Evolutionary conservation across 2,888 invertebrate genomes (phyloP).

Genomic region (Antheraea assamensis): DNA sequence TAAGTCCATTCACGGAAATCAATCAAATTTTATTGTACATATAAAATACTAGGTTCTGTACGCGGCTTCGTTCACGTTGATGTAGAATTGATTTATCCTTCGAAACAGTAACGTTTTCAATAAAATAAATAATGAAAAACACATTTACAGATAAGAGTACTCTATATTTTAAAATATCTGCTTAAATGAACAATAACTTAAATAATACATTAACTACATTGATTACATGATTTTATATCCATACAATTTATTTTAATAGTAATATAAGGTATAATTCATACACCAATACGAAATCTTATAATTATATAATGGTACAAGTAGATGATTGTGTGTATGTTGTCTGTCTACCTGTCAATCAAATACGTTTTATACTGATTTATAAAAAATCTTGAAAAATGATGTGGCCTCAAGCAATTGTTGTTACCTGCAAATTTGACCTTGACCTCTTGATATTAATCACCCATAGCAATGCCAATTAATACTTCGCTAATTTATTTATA

Average conservation of each 20-base stretch:
- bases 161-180: not conserved
- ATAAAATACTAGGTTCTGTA: no score
- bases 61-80: no score
- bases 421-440: slow-evolving; percentile 29
- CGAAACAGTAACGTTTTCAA: no score
- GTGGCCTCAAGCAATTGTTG: slow-evolving; percentile 13
- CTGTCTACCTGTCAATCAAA: slow-evolving; percentile 1
- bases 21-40: not conserved
- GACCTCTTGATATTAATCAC: slow-evolving; percentile 18
- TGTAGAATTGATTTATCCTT: no score
- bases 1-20: not conserved
- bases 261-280: not conserved
- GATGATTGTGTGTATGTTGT: not conserved
- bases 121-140: no score
- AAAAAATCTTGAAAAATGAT: slow-evolving; percentile 16
- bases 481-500: slow-evolving; percentile 1
- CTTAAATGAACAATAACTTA: not conserved
- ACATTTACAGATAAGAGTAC: no score
- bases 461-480: not conserved
- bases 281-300: not conserved
- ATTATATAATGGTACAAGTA: not conserved
- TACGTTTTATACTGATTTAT: not conserved
- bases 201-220: not conserved
- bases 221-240: not conserved
- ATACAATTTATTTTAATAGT: not conserved